A percentile compares a stretch with the other conserved stretches of the same genome.
phyloP scores from a whole-genome alignment of 2,113 vertebrate species.

The Plecturocebus donacophilus region DNA sequence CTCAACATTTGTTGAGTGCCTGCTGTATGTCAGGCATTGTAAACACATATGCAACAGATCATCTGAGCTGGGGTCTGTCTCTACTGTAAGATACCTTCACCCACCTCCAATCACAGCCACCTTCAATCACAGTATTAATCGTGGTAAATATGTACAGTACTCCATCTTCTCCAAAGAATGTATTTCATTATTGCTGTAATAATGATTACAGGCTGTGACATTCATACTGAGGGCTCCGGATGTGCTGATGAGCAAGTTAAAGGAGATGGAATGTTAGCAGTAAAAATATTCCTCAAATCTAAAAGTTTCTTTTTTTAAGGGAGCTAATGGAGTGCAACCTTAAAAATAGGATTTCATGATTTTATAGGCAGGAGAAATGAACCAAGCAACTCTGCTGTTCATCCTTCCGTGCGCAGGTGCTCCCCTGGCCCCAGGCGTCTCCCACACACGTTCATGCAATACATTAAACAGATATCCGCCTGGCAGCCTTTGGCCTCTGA shows the following conservation, averaged over 20 bases:
- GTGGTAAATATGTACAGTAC: rapidly evolving
- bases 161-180: background rate
- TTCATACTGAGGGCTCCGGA: background rate
- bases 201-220: background rate
- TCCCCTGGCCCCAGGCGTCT: rapidly evolving
- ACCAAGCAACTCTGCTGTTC: rapidly evolving
- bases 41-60: background rate
- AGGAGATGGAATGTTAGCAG: background rate
- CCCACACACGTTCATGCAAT: rapidly evolving
- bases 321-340: background rate
- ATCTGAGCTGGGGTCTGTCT: background rate
- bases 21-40: background rate
- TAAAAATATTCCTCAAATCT: background rate
- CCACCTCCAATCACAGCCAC: background rate
- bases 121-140: background rate
- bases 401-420: rapidly evolving
- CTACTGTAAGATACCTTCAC: background rate
- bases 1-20: background rate
- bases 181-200: background rate
- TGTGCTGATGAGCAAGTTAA: background rate
- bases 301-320: background rate
- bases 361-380: background rate
- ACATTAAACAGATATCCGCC: rapidly evolving
- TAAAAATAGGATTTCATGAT: background rate
- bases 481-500: background rate